Conservation (phyloP, 2,113 vertebrate genomes). For the Fulmarus glacialis region DNA sequence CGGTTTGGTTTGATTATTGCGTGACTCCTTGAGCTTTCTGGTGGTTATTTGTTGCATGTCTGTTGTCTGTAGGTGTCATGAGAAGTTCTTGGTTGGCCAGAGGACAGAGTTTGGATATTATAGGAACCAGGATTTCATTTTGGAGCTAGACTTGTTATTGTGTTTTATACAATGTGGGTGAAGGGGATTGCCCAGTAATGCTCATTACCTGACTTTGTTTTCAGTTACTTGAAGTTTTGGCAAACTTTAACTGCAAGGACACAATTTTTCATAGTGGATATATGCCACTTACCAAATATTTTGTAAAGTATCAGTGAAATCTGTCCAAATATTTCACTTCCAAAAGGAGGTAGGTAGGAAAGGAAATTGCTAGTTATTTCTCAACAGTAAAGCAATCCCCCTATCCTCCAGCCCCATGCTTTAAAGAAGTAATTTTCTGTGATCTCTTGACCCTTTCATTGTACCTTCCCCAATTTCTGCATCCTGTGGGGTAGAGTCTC, state of each 20-base stretch:
- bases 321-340: neutral
- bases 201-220: neutral
- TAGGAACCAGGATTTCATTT: neutral
- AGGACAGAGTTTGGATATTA: neutral
- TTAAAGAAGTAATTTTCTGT: neutral
- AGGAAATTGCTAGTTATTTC: neutral
- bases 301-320: neutral
- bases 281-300: neutral
- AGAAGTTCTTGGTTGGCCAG: neutral
- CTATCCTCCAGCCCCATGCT: neutral
- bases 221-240: neutral
- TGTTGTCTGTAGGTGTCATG: neutral
- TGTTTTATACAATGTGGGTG: accelerated
- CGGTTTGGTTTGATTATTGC: accelerated
- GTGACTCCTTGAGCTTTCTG: accelerated
- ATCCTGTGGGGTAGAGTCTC: neutral
- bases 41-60: neutral
- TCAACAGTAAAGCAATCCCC: neutral
- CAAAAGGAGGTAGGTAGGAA: neutral
- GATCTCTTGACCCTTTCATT: neutral
- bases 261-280: neutral
- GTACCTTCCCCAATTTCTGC: neutral
- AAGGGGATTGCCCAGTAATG: neutral
- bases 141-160: neutral
- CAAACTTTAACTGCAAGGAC: neutral